Percentiles rank a stretch among this genome's conserved stretches.
Evolutionary conservation across 2,113 vertebrate genomes (phyloP).

Genomic region (Oncorhynchus tshawytscha): DNA sequence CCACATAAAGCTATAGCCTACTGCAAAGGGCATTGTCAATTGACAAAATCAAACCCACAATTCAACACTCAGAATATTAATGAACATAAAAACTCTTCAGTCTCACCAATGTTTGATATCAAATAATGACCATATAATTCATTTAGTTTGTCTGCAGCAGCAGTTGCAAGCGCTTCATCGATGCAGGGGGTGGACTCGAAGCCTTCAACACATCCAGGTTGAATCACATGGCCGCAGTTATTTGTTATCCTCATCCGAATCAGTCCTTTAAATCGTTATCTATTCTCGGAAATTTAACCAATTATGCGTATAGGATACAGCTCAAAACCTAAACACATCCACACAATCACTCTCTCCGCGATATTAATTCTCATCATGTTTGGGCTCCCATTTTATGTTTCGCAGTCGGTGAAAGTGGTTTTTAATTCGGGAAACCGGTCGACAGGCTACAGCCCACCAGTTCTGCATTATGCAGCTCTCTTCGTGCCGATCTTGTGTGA

Average conservation of each 20-base stretch:
- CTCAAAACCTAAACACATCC: background rate
- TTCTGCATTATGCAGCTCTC: constrained; percentile 7
- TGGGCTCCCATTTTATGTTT: constrained; percentile 26
- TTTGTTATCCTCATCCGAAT: background rate
- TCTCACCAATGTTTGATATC: constrained; percentile 5
- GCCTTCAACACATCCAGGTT: constrained; percentile 6
- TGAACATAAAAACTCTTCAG: background rate
- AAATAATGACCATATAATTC: background rate
- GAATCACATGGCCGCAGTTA: background rate
- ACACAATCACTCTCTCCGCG: background rate
- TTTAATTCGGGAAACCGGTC: constrained; percentile 4
- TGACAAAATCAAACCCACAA: background rate
- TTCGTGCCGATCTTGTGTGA: constrained; percentile 17
- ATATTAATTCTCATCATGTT: background rate
- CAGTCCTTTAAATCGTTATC: background rate
- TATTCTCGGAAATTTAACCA: background rate
- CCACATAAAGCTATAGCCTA: background rate
- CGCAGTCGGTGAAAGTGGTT: constrained; percentile 9
- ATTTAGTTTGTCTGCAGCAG: background rate
- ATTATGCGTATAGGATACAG: background rate
- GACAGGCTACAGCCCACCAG: constrained; percentile 18
- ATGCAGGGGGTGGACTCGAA: background rate
- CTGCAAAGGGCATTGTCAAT: background rate
- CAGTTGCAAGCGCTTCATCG: constrained; percentile 13
- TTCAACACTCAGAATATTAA: background rate